phyloP scores from a whole-genome alignment of 2,797 vertebrate species.

The Sylvia borin region DNA sequence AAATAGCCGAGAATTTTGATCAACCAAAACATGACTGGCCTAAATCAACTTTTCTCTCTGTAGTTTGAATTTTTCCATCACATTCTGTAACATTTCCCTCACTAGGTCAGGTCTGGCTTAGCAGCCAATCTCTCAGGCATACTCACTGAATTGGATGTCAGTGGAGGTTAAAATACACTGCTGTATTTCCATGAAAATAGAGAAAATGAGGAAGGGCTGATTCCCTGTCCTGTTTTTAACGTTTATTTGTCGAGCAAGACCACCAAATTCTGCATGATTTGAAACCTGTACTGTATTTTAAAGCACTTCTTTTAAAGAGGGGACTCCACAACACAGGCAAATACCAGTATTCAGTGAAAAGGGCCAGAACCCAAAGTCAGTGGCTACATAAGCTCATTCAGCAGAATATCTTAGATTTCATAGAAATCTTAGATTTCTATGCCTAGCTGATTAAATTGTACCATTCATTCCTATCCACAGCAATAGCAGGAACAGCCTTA shows the following conservation, averaged over 20 bases:
- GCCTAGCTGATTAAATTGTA: neutral
- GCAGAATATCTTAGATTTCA: neutral
- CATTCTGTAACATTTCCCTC: neutral
- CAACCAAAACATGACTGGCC: neutral
- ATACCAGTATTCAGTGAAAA: neutral
- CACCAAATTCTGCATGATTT: neutral
- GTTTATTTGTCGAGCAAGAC: neutral
- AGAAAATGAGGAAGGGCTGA: neutral
- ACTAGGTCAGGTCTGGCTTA: neutral
- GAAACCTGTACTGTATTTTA: rapidly evolving
- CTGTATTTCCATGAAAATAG: neutral
- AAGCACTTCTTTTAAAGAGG: neutral
- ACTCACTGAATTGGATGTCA: neutral
- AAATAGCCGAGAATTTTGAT: neutral
- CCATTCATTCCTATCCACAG: neutral
- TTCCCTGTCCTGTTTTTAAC: neutral
- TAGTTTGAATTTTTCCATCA: neutral
- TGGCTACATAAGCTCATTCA: neutral
- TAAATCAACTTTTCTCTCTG: neutral
- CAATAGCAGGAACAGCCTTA: neutral
- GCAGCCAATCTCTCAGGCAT: neutral
- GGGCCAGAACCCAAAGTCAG: neutral
- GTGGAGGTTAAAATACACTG: neutral
- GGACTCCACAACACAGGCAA: neutral
- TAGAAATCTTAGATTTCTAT: neutral